phyloP scores from a whole-genome alignment of 2,888 invertebrate genomes.

The Epinotia brunnichana region DNA sequence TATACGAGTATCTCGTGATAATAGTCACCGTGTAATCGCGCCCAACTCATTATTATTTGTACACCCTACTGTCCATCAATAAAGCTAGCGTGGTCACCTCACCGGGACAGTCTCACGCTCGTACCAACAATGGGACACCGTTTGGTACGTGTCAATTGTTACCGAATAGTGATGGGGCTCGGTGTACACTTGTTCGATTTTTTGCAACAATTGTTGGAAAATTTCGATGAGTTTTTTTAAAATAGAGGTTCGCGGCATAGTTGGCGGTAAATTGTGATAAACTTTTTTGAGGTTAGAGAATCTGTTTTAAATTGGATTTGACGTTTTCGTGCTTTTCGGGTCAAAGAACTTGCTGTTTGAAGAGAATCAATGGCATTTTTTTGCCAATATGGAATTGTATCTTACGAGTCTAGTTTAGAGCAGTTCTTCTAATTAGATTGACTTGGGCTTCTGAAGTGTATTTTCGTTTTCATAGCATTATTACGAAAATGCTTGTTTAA shows the following conservation, averaged over 20 bases:
- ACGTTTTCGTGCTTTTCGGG: background rate
- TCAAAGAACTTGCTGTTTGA: background rate
- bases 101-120: constrained; percentile 5
- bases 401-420: background rate
- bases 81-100: constrained; percentile 10
- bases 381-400: background rate
- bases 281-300: background rate
- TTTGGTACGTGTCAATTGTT: constrained; percentile 36
- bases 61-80: constrained; percentile 7
- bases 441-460: background rate
- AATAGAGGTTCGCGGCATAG: too few species aligned
- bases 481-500: too few species aligned
- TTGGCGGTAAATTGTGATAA: background rate
- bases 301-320: background rate
- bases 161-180: constrained; percentile 30
- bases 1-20: too few species aligned
- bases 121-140: background rate
- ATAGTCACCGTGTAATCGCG: too few species aligned
- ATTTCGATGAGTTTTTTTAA: constrained; percentile 1
- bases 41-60: background rate
- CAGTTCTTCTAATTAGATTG: background rate
- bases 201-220: background rate
- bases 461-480: too few species aligned
- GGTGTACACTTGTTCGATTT: background rate
- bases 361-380: background rate